Evolutionary conservation across 2,113 vertebrate genomes (phyloP), one percentile per base, ranked within the genome.

Genomic region (Atherinomorus stipes): DNA sequence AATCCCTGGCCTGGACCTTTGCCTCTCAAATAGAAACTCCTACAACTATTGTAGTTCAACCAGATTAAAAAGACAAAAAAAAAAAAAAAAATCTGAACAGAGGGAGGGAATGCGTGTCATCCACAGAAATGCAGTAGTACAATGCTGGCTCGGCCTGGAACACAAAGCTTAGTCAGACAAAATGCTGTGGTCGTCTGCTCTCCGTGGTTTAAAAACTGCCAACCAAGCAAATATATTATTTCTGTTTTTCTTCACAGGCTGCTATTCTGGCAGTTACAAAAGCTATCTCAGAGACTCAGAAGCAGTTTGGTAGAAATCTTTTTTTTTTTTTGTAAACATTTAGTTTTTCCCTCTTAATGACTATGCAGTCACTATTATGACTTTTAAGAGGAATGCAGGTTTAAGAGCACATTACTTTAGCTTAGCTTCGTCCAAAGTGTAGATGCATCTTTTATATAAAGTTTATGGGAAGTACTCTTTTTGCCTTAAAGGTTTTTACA

Each of bases 1-100:
- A 90, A 93, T 92, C 91, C 85, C 47, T 25, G 12, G 42, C 45
- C 70, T 60, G 61, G 80, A 78, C 81, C 69, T 68, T 42, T 78
- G 75, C 73, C 71, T 88, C 71, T 82, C 86, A 78, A 80, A 86
- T 80, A 84, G 64, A 68, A 90, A 87, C 75, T 81, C 67, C 65
- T 84, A 57, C 65, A 83, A 80, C 85, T 89, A 80, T 91, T 93
- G 86, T 83, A 71, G 75, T 67, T 87, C 79, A 79, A 89, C 82
- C 74, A 79, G 89, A 92, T 90, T 89, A 89, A 87, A 90, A 89
- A 80, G 66, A 42, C n/a, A n/a, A n/a, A n/a, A 28, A 65, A 42
- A 63, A 53, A 61, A 26, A 64, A 57, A 49, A 59, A 73, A 63
- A 25, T 76, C 76, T 71, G 66, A 57, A 26, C 49, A 53, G 70